Base-by-base conservation (phyloP, 1,140 invertebrate species). In the Drosophila hydei region DNA sequence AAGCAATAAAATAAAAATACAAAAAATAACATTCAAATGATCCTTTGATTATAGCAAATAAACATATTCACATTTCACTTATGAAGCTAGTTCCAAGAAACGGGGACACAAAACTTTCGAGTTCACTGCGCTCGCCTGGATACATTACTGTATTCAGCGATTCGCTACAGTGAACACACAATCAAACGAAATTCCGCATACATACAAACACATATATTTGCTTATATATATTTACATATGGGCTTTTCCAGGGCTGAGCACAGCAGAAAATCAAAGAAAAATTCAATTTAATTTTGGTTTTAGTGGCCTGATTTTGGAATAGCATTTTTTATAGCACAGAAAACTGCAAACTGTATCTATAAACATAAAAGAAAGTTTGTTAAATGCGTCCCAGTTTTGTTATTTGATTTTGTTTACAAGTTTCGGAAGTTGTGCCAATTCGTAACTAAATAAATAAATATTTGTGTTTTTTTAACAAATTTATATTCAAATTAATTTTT, bases 91-190 rank as follows among this genome's bases (percentile, higher is more conserved):
- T 23, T 45, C 19, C 43, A 19, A 45, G 38, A 45, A 45, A 21
- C 19, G 18, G 21, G 43, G 18, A 19, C 9, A 12, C n/a, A 27
- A 27, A 7, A 14, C 47, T 50, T 27, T 50, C 47, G 47, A 50
- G 47, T 16, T 50, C 47, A 27, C 7, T 11, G 23, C 25, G 14
- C 25, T 27, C 23, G 47, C 23, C 23, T 8, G 23, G 47, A 50
- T 50, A 47, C 47, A 50, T 27, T 50, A 50, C 7, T n/a, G 19
- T 6, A 5, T 19, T 19, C 18, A 25, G 9, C 21, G 23, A 25
- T 48, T 27, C 47, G n/a, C 11, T 47, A n/a, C 21, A n/a, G 12
- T 25, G 45, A 19, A 6, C 45, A 48, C 45, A 48, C 19, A 48
- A 7, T 25, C 12, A 48, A 48, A 48, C n/a, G 23, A 7, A 48